Evolutionary conservation across 2,888 invertebrate genomes (phyloP), one percentile per base, ranked within the genome.

Genomic region (Pandemis corylana): DNA sequence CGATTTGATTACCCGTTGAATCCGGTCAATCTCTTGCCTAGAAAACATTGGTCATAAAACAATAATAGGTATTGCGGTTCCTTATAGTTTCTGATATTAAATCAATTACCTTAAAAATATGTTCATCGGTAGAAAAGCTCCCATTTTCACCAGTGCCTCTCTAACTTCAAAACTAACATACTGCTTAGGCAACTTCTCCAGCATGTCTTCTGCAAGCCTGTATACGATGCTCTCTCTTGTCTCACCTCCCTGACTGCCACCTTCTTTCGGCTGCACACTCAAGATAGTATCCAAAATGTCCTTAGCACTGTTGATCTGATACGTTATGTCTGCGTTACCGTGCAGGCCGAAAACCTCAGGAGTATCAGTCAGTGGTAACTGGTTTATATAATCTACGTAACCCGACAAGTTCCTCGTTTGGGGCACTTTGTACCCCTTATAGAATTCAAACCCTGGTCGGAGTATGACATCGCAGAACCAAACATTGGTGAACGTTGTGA

Each of bases 261-360:
- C 97, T 93, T 99, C 99, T 87, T 99, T 99, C 0, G 99, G 99
- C 86, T 99, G 99, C n/a, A 99, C 99, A 87, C 96, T 98, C 61
- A 99, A 95, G 83, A 99, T 99, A 0, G 98, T 98, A 85, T 98
- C 98, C 83, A 99, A 95, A 85, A 99, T 99, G 79, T 96, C 97
- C 92, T 98, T 98, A 42, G 99, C 98, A 64, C 98, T 98, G 87
- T 99, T 99, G 78, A 99, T 99, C 92, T 99, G 99, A 91, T 99
- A 99, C 83, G 99, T 99, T 78, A 99, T 99, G 87, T 99, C 99
- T 68, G 99, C 99, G 91, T 99, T 99, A 7, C 97, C 95, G 89
- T 99, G 99, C 69, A 99, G 95, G n/a, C 99, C 99, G 90, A 99
- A 99, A 9, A 98, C 98, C 94, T 99, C 98, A 0, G 99, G 99